These are phyloP conservation scores for Gymnopithys bicolor DNA, from an alignment of 2,797 vertebrate genomes.

Conservation along the genomic window DNA sequence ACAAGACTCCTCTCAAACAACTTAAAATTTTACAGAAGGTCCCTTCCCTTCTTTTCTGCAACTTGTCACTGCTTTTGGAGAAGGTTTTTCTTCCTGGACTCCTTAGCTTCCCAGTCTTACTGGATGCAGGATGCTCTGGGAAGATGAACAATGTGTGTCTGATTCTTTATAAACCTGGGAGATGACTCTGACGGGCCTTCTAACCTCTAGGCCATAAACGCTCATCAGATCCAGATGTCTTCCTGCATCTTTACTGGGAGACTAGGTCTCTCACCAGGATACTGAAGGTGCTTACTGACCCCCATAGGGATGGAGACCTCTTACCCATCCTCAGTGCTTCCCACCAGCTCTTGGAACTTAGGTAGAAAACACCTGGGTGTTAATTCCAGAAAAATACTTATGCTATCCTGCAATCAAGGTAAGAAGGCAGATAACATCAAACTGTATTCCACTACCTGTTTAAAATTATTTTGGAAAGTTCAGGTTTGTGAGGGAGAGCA, in stretches of 20 bases:
- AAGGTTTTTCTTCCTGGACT: background rate
- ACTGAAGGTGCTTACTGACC: background rate
- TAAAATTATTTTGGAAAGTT: background rate
- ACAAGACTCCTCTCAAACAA: background rate
- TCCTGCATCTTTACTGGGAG: background rate
- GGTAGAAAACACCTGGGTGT: background rate
- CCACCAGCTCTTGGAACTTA: background rate
- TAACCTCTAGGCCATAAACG: background rate
- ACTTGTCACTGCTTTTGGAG: background rate
- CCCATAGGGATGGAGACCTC: background rate
- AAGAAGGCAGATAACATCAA: background rate
- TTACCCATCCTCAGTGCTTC: background rate
- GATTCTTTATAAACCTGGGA: background rate
- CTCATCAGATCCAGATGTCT: background rate
- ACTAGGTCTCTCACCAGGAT: background rate
- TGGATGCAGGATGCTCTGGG: background rate
- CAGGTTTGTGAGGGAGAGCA: background rate
- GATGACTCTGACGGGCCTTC: background rate
- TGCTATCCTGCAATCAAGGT: background rate
- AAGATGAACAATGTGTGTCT: background rate
- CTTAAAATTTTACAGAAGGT: background rate
- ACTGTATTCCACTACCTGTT: background rate
- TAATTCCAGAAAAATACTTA: background rate
- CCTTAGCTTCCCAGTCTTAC: background rate
- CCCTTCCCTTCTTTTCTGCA: background rate